Evolutionary conservation across 1,140 invertebrate species (phyloP), one percentile per base, ranked within the genome.

Genomic region (Mycetomoellerius zeteki): DNA sequence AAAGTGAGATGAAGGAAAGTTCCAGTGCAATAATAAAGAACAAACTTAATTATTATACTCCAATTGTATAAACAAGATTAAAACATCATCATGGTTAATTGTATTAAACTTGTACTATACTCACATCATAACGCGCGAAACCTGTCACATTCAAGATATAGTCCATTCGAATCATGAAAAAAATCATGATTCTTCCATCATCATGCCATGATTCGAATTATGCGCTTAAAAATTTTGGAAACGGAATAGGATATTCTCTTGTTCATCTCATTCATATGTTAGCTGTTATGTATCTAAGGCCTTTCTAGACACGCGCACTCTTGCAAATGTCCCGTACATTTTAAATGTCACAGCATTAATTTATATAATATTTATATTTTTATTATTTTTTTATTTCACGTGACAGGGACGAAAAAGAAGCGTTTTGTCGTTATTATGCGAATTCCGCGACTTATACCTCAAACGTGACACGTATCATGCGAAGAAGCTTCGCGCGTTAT

Each of bases 381-480:
- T 64, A 86, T 52, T 62, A 56, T 52, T 73, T 76, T 30, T 88
- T 87, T 65, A 67, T 47, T 64, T 21, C 10, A 67, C 67, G 27
- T 60, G 27, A 80, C 60, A 50, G 14, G 58, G 71, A 58, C 27
- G 33, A 77, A 50, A 64, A 58, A 73, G 21, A 60, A 75, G 75
- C 10, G 43, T 88, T 30, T 72, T 27, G 50, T 56, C 24, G 21
- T 73, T 72, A 81, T 89, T 69, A 86, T 87, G 85, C 54, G 60
- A 69, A 69, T 50, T 21, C 62, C 54, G 62, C 54, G 52, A 85
- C 12, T 78, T 50, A 71, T 27, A 71, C 21, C 73, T 72, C 84
- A 4, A 82, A 82, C 50, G 88, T 75, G 65, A 84, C n/a, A 76
- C 90, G 73, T 92, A 94, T 92, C 91, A 94, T 94, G 94, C 93